phyloP scores from a whole-genome alignment of 2,113 vertebrate species.

The Myiagra hebetior region DNA sequence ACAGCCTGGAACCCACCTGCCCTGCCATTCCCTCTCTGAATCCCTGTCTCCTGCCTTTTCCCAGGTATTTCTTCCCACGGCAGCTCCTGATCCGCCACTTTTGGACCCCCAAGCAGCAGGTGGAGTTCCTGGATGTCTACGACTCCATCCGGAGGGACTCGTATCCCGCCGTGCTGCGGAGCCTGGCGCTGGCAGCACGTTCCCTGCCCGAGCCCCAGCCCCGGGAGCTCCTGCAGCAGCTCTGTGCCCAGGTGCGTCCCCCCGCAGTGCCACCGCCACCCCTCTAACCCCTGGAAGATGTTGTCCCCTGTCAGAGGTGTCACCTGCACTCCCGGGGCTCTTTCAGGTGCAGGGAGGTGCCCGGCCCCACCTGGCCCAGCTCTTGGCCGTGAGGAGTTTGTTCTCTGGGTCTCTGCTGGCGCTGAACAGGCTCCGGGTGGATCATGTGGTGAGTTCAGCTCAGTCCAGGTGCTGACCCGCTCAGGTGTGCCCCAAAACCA shows the following conservation, averaged over 20 bases:
- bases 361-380: slow-evolving; percentile 74
- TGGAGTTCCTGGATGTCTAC: slow-evolving; percentile 79
- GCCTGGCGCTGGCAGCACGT: slow-evolving; percentile 47
- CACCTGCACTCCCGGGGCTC: background rate
- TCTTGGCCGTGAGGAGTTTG: slow-evolving; percentile 75
- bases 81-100: slow-evolving; percentile 89
- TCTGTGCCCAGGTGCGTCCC: slow-evolving; percentile 77
- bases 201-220: slow-evolving; percentile 66
- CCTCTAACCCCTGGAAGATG: fast-evolving
- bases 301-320: background rate
- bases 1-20: fast-evolving
- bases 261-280: fast-evolving
- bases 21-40: fast-evolving
- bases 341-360: slow-evolving; percentile 79
- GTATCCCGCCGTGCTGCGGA: slow-evolving; percentile 67
- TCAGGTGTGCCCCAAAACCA: background rate
- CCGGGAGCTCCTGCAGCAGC: slow-evolving; percentile 64
- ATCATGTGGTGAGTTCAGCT: slow-evolving; percentile 77
- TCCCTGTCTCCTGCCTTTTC: background rate
- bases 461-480: fast-evolving
- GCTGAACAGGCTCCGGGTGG: slow-evolving; percentile 67
- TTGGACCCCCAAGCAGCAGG: slow-evolving; percentile 87
- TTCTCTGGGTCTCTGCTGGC: slow-evolving; percentile 79
- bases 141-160: slow-evolving; percentile 68
- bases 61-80: slow-evolving; percentile 90